Percentiles rank a stretch among this genome's conserved stretches.
These are phyloP conservation scores for Sebastes matsubarae DNA, from an alignment of 2,797 vertebrate species.

Conservation along the genomic window DNA sequence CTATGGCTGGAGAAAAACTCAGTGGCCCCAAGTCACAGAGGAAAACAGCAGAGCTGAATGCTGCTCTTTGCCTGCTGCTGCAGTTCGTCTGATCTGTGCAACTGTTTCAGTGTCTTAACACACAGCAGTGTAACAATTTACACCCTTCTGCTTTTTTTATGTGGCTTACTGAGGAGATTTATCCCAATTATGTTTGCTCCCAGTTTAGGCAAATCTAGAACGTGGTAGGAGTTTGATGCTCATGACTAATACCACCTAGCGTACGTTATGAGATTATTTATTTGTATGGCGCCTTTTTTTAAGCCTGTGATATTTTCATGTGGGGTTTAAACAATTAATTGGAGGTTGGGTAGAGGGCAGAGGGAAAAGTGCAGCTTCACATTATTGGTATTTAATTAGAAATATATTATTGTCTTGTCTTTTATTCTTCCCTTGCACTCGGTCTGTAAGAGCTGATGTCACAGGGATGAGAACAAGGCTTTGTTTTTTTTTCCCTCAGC, in stretches of 20 bases:
- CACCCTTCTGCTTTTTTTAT: conserved; percentile 50
- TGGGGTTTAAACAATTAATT: conserved; percentile 34
- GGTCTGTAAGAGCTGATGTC: conserved; percentile 61
- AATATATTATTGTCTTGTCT: conserved; percentile 40
- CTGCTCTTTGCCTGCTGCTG: conserved; percentile 62
- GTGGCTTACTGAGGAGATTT: conserved; percentile 53
- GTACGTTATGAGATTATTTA: conserved; percentile 41
- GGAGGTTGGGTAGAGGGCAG: conserved; percentile 30
- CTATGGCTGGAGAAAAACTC: conserved; percentile 75
- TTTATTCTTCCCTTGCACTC: conserved; percentile 34
- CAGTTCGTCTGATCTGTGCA: conserved; percentile 62
- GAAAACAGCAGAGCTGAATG: conserved; percentile 63
- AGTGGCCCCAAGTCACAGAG: conserved; percentile 68
- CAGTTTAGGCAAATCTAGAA: conserved; percentile 57
- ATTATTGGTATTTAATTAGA: conserved; percentile 54
- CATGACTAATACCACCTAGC: conserved; percentile 45
- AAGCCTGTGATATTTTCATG: conserved; percentile 17
- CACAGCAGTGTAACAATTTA: conserved; percentile 62
- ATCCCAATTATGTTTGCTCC: conserved; percentile 62
- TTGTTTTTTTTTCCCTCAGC: conserved; percentile 71
- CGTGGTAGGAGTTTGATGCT: conserved; percentile 47
- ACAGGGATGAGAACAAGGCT: conserved; percentile 71
- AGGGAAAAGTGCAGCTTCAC: conserved; percentile 23
- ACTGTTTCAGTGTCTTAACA: conserved; percentile 67
- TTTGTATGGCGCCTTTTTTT: conserved; percentile 22